Evolutionary conservation across 2,113 vertebrate genomes (phyloP).

Genomic region (Megatriorchis doriae): DNA sequence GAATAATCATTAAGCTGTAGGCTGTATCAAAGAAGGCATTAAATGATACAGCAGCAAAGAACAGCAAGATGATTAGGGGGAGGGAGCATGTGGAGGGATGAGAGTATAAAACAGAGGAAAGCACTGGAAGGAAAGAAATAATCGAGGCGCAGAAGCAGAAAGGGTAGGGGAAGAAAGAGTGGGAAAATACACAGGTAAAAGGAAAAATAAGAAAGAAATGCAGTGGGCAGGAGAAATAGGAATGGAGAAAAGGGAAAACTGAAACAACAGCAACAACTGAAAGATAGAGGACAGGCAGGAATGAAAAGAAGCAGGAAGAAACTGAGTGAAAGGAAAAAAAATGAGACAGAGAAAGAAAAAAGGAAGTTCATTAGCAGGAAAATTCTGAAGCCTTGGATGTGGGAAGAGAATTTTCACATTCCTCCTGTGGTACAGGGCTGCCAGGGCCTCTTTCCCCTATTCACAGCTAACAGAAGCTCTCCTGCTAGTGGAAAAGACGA

Average conservation of each 20-base stretch:
- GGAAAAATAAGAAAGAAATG: not conserved
- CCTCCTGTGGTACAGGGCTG: not conserved
- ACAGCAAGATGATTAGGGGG: slow-evolving; percentile 48
- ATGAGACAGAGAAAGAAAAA: not conserved
- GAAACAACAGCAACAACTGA: not conserved
- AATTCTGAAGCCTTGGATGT: not conserved
- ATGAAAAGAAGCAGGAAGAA: not conserved
- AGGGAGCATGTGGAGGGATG: not conserved
- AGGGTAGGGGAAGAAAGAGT: not conserved
- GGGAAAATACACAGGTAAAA: not conserved
- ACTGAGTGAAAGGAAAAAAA: not conserved
- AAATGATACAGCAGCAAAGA: slow-evolving; percentile 67
- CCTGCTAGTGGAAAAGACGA: not conserved
- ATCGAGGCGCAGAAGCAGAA: not conserved
- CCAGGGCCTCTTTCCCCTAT: not conserved
- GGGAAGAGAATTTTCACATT: slow-evolving; percentile 4
- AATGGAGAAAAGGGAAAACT: not conserved
- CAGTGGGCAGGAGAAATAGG: not conserved
- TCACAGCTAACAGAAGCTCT: not conserved
- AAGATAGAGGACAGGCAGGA: not conserved
- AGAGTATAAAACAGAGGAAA: not conserved
- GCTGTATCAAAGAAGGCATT: slow-evolving; percentile 80
- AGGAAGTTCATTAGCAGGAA: not conserved
- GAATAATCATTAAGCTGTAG: slow-evolving; percentile 78
- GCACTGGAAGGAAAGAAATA: not conserved